Conservation (phyloP, 2,113 vertebrate genomes). For the Antidorcas marsupialis region DNA sequence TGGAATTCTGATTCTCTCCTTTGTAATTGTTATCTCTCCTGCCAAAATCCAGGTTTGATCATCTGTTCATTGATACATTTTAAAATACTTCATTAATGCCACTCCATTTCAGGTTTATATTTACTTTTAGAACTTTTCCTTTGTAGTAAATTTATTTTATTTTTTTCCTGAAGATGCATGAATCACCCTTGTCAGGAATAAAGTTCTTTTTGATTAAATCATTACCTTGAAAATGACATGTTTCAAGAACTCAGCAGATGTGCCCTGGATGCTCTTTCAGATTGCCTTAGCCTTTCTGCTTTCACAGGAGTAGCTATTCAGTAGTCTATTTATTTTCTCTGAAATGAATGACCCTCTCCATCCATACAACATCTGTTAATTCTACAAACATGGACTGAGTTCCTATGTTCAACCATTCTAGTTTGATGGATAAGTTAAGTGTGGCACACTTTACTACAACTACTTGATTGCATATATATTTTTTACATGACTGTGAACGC, state of each 20-base stretch:
- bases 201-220: background rate
- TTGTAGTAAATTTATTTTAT: background rate
- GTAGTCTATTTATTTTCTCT: background rate
- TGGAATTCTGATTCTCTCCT: background rate
- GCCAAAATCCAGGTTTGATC: background rate
- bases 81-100: background rate
- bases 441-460: background rate
- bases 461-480: background rate
- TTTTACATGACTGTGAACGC: background rate
- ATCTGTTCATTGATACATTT: background rate
- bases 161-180: background rate
- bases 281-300: background rate
- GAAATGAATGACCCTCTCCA: background rate
- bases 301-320: background rate
- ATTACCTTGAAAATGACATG: background rate
- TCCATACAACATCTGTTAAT: fast-evolving
- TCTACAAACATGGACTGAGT: background rate
- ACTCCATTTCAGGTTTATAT: background rate
- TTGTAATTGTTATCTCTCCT: background rate
- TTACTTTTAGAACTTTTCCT: background rate
- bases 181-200: background rate
- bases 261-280: background rate
- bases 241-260: background rate
- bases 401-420: background rate
- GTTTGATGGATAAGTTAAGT: background rate